These are phyloP conservation scores for Paracanthobrama guichenoti DNA, from an alignment of 2,113 vertebrate species.

Conservation along the genomic window DNA sequence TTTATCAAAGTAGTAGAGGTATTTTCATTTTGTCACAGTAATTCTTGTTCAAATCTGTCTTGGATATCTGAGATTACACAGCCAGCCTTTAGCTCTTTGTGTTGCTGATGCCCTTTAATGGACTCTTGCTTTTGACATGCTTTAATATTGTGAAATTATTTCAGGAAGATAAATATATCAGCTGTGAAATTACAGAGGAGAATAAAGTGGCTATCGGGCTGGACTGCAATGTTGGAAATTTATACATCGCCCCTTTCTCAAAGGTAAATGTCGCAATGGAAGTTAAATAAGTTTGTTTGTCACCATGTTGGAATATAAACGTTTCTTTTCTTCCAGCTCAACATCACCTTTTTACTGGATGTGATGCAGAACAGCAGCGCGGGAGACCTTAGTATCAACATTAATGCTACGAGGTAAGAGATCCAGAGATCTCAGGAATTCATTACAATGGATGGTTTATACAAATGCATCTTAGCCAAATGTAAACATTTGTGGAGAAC, in stretches of 20 bases:
- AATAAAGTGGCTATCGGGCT: conserved; percentile 73
- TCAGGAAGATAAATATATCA: conserved; percentile 85
- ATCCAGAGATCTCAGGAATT: conserved; percentile 21
- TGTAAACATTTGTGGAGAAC: conserved; percentile 20
- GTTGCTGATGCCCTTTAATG: neutral
- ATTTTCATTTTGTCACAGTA: neutral
- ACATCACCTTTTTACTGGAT: conserved; percentile 89
- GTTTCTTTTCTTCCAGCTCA: conserved; percentile 73
- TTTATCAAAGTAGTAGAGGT: conserved; percentile 84
- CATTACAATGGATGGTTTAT: conserved; percentile 7
- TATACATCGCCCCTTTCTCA: conserved; percentile 80
- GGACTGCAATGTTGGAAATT: conserved; percentile 82
- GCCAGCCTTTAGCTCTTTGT: neutral
- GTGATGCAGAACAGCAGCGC: conserved; percentile 83
- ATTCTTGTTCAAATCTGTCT: neutral
- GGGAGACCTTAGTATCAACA: conserved; percentile 79
- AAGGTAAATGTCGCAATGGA: conserved; percentile 73
- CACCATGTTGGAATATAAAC: neutral
- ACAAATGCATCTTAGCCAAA: conserved; percentile 1
- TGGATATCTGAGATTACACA: neutral
- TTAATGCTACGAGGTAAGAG: conserved; percentile 84
- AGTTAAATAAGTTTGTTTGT: neutral
- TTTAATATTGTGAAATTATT: conserved; percentile 38
- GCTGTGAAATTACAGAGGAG: conserved; percentile 81
- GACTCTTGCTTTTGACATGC: neutral